Evolutionary conservation across 2,888 invertebrate species (phyloP).

Genomic region (Sinhomidia bicolor): DNA sequence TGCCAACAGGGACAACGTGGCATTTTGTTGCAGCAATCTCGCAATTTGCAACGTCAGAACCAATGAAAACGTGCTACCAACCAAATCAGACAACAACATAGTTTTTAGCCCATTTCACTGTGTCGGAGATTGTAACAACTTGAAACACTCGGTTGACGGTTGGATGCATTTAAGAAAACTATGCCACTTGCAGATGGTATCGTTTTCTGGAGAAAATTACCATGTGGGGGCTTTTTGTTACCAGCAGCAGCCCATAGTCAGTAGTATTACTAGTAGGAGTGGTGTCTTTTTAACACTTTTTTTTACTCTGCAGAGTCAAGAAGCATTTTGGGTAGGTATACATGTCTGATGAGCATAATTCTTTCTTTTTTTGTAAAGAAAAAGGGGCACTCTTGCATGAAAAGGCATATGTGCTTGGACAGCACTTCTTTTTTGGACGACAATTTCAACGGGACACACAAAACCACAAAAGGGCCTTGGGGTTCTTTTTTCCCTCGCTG

Average conservation of each 20-base stretch:
- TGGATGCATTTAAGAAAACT: background rate
- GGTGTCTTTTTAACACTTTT: background rate
- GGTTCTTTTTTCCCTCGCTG: too few species aligned
- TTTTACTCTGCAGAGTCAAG: too few species aligned
- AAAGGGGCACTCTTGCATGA: background rate
- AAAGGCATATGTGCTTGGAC: background rate
- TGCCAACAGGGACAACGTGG: background rate
- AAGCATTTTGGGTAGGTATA: background rate
- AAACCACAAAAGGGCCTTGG: too few species aligned
- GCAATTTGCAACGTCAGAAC: background rate
- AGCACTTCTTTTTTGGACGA: too few species aligned
- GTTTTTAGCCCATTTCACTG: background rate
- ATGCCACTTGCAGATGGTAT: constrained; percentile 18
- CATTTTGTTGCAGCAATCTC: constrained; percentile 27
- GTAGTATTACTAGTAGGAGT: too few species aligned
- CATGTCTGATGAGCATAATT: background rate
- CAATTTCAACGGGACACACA: too few species aligned
- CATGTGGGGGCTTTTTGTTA: background rate
- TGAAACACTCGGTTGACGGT: background rate
- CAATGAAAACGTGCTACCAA: background rate
- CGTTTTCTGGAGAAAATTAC: background rate
- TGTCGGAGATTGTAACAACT: background rate
- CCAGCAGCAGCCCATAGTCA: too few species aligned
- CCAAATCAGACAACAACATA: background rate
- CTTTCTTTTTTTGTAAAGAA: background rate